Percentiles rank a stretch among this genome's conserved stretches.
These are phyloP conservation scores for Podarcis lilfordi DNA, from an alignment of 2,797 vertebrate species.

Conservation along the genomic window DNA sequence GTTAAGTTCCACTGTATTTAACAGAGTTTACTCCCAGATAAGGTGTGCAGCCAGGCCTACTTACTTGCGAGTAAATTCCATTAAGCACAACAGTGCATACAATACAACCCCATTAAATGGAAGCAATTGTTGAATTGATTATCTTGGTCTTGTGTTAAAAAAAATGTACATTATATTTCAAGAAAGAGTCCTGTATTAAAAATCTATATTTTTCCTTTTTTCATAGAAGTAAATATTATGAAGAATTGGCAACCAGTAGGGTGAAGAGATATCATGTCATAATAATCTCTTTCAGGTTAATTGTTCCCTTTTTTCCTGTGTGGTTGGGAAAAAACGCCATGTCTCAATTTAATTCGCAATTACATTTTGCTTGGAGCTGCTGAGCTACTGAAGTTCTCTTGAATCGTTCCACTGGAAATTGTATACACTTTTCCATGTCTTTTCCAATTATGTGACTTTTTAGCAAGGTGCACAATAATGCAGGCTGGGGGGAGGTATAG, in stretches of 20 bases:
- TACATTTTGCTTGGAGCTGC: not conserved
- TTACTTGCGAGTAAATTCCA: not conserved
- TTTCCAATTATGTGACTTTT: constrained; percentile 47
- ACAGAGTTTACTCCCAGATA: not conserved
- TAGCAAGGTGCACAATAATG: constrained; percentile 18
- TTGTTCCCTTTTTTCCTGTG: not conserved
- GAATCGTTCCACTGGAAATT: not conserved
- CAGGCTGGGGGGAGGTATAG: constrained; percentile 8
- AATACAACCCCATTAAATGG: not conserved
- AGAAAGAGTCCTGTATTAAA: not conserved
- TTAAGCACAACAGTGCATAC: not conserved
- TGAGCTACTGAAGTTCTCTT: constrained; percentile 22
- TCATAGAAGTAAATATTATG: constrained; percentile 19
- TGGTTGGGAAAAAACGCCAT: constrained; percentile 12
- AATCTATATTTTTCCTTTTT: not conserved
- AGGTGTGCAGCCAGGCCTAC: not conserved
- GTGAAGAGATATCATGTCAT: constrained; percentile 35
- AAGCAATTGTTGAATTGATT: not conserved
- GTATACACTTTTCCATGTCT: constrained; percentile 24
- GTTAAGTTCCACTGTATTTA: not conserved
- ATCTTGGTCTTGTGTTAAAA: not conserved
- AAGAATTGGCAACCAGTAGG: constrained; percentile 2
- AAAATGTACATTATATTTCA: not conserved
- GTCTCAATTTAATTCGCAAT: not conserved
- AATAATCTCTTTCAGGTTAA: constrained; percentile 27